Evolutionary conservation across 1,140 invertebrate species (phyloP).

Genomic region (Pseudomyrmex pallidus): DNA sequence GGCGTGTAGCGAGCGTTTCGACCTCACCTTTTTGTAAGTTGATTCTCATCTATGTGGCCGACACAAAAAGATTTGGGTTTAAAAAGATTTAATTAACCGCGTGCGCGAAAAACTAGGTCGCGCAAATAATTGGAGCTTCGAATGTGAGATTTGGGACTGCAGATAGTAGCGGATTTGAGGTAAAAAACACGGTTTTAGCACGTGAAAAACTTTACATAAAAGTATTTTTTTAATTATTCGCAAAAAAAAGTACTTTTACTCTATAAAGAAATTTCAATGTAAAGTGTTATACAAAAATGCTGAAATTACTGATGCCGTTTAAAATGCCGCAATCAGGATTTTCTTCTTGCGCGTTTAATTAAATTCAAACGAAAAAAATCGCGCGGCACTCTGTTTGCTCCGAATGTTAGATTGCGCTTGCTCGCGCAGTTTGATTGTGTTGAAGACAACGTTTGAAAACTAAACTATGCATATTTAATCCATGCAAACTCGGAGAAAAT

Average conservation of each 20-base stretch:
- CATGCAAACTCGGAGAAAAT: background rate
- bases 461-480: background rate
- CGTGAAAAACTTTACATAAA: too few relatives aligned
- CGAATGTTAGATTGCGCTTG: background rate
- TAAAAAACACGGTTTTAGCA: background rate
- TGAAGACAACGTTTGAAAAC: background rate
- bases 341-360: too few relatives aligned
- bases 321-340: too few relatives aligned
- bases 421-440: background rate
- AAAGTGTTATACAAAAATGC: too few relatives aligned
- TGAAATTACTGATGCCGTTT: too few relatives aligned
- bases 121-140: slow-evolving; percentile 46
- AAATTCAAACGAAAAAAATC: background rate
- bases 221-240: too few relatives aligned
- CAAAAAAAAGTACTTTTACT: too few relatives aligned
- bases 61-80: background rate
- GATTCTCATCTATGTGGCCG: slow-evolving; percentile 20
- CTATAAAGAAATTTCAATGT: too few relatives aligned
- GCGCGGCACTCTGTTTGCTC: background rate
- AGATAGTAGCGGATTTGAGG: background rate
- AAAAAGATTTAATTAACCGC: slow-evolving; percentile 63
- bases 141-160: background rate
- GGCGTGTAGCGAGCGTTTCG: slow-evolving; percentile 52
- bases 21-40: background rate
- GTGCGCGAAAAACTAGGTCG: slow-evolving; percentile 59